phyloP scores from a whole-genome alignment of 1,140 invertebrate genomes.

The Scaptodrosophila lebanonensis region DNA sequence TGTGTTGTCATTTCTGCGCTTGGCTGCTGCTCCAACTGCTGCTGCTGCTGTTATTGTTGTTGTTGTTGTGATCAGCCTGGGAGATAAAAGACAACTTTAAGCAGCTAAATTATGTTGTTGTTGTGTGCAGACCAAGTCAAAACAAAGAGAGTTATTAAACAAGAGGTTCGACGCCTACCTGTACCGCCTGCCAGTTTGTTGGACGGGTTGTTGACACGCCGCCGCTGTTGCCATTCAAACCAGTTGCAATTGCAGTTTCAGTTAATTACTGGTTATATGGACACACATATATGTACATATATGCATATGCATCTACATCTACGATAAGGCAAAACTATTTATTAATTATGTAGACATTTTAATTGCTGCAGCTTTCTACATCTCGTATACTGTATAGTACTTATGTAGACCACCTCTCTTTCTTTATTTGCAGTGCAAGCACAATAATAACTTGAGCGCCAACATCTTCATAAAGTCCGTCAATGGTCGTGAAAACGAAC shows the following conservation, averaged over 20 bases:
- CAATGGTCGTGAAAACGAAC: too few relatives aligned
- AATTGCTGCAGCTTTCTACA: conserved; percentile 62
- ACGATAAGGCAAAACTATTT: conserved; percentile 20
- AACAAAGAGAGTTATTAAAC: conserved; percentile 67
- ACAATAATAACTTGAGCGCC: too few relatives aligned
- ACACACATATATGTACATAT: conserved; percentile 10
- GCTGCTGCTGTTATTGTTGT: conserved; percentile 31
- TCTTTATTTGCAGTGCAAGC: conserved; percentile 29
- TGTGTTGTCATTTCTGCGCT: conserved; percentile 54
- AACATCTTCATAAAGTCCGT: too few relatives aligned
- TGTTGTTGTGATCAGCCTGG: conserved; percentile 39
- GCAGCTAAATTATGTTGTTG: conserved; percentile 17
- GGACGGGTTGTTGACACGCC: conserved; percentile 1
- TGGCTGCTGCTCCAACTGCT: conserved; percentile 4
- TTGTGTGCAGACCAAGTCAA: background rate
- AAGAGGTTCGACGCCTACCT: conserved; percentile 42
- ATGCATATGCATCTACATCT: background rate
- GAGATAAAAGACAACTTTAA: conserved; percentile 44
- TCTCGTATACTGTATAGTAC: conserved; percentile 16
- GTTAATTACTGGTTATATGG: conserved; percentile 47
- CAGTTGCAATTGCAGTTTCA: conserved; percentile 40
- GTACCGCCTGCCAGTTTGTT: conserved; percentile 1
- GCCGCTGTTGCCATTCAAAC: conserved; percentile 24
- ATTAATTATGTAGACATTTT: conserved; percentile 62
- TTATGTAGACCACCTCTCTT: conserved; percentile 5